Evolutionary conservation across 1,140 invertebrate genomes (phyloP), one percentile per base, ranked within the genome.

Genomic region (Drosophila yakuba): DNA sequence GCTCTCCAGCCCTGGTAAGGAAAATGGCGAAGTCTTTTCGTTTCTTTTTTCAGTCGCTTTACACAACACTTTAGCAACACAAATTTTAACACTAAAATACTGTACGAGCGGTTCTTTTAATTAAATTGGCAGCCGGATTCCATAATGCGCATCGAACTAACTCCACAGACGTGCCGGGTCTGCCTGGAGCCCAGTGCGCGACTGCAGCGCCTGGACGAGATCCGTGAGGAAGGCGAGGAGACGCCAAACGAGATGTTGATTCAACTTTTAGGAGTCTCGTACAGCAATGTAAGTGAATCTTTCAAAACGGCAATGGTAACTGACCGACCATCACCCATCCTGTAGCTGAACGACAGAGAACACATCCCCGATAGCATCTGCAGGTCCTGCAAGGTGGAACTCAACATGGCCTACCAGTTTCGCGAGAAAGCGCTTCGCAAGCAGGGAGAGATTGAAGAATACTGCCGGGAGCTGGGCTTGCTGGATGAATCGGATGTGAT

Each of bases 401-500:
- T 92, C 8, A 92, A 89, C 35, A 83, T 92, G 86, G 91, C 91
- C 0, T 91, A 74, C 54, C 88, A 92, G 54, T 91, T 92, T 48
- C 90, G 91, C 1, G 74, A 77, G 48, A 91, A 91, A 48, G 91
- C 91, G 1, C 36, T 91, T 6, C 73, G 62, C 10, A 80, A 80
- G 10, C 86, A 92, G 47, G 47, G 45, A 1, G 74, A 83, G 17
- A 86, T 92, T 2, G 79, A 86, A 45, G 63, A 66, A 0, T 86
- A 83, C 47, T 74, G 52, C 10, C 69, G 80, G 1, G 71, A 90
- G 14, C 32, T 86, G 23, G 85, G 81, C 5, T 5, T 85, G 2
- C n/a, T 89, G 6, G 80, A 80, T 5, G 80, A 89, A 0, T 4
- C 45, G 10, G 78, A 81, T 2, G 85, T 79, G 39, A 41, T 75